Percentiles rank a stretch among this genome's conserved stretches.
Conservation (phyloP, 1,140 invertebrate genomes). For the Babylonia areolata region DNA sequence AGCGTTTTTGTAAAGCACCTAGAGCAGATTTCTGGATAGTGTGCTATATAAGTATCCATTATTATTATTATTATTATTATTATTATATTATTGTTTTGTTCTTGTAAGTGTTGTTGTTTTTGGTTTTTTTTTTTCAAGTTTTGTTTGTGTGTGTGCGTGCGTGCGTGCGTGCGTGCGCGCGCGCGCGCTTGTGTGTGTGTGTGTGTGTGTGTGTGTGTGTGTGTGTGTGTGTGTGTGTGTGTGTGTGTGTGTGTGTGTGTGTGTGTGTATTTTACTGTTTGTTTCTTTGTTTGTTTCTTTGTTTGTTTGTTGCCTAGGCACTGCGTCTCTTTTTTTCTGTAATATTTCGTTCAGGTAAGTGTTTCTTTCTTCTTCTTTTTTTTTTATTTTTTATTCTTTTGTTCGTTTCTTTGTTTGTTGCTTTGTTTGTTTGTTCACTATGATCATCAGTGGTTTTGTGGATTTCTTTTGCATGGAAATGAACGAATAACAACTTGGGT, state of each 20-base stretch:
- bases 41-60: too few relatives aligned
- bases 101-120: background rate
- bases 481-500: too few relatives aligned
- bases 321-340: background rate
- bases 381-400: too few relatives aligned
- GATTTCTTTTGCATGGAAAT: too few relatives aligned
- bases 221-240: background rate
- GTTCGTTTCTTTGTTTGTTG: too few relatives aligned
- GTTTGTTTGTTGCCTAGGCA: background rate
- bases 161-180: background rate
- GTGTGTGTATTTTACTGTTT: background rate
- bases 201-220: slow-evolving; percentile 11
- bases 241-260: background rate
- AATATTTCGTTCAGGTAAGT: background rate
- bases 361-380: too few relatives aligned
- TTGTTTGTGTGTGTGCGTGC: background rate
- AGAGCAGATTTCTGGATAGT: too few relatives aligned
- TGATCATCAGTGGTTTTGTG: too few relatives aligned
- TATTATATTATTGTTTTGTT: too few relatives aligned
- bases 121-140: background rate
- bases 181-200: background rate
- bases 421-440: too few relatives aligned
- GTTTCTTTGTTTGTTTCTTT: background rate
- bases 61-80: too few relatives aligned
- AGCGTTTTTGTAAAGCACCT: too few relatives aligned